Conservation (phyloP, 2,797 vertebrate species). For the Rousettus madagascariensis region DNA sequence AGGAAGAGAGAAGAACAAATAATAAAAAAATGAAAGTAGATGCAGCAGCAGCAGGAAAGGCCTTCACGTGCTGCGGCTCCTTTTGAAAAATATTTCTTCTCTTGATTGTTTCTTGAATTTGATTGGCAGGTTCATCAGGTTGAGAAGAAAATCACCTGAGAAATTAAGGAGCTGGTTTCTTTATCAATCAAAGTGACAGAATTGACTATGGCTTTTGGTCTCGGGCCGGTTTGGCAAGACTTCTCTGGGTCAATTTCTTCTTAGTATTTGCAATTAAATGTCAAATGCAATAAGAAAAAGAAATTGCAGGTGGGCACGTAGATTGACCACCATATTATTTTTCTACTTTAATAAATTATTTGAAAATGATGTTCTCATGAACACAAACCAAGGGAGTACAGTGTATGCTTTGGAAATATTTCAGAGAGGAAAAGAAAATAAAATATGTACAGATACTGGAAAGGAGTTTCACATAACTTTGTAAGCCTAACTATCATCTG, state of each 20-base stretch:
- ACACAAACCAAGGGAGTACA: background rate
- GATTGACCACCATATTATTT: background rate
- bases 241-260: conserved; percentile 59
- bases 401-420: background rate
- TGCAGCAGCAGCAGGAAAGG: background rate
- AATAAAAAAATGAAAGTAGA: background rate
- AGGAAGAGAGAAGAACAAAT: background rate
- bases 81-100: background rate
- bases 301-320: background rate
- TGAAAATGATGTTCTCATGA: background rate
- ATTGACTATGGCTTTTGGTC: conserved; percentile 43
- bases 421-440: background rate
- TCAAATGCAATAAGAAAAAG: conserved; percentile 15
- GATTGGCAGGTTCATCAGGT: conserved; percentile 3
- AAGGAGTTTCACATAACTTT: background rate
- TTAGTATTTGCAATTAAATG: conserved; percentile 57
- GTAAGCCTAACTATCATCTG: background rate
- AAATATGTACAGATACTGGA: background rate
- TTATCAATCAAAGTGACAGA: conserved; percentile 46
- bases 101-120: conserved; percentile 35
- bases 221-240: conserved; percentile 47
- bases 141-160: conserved; percentile 41
- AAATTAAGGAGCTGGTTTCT: conserved; percentile 22
- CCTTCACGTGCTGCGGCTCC: background rate
- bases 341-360: conserved; percentile 33